These are phyloP conservation scores for Marasmarcha lunaedactyla DNA, from an alignment of 2,888 invertebrate species.

Conservation along the genomic window DNA sequence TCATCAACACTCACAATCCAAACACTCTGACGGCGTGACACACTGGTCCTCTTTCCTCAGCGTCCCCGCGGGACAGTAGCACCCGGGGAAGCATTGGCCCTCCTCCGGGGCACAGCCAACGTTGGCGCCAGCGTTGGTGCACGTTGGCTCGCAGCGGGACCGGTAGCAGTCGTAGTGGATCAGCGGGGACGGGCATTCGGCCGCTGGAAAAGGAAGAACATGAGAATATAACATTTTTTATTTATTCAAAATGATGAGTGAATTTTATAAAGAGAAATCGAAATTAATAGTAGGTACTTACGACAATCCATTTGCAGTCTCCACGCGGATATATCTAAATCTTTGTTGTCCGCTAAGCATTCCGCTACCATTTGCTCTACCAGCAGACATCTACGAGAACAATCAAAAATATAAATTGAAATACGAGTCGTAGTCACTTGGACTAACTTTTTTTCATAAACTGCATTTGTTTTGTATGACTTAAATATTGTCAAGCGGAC, in stretches of 20 bases:
- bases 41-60: conserved; percentile 73
- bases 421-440: no score
- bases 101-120: conserved; percentile 31
- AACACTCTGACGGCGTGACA: conserved; percentile 74
- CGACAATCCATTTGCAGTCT: conserved; percentile 78
- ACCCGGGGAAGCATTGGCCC: conserved; percentile 80
- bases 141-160: conserved; percentile 82
- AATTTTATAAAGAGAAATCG: no score
- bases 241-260: background rate
- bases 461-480: no score
- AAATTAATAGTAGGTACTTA: conserved; percentile 53
- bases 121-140: conserved; percentile 56
- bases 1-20: conserved; percentile 73
- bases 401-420: no score
- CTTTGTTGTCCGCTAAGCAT: conserved; percentile 75
- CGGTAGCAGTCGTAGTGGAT: conserved; percentile 88
- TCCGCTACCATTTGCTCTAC: conserved; percentile 79
- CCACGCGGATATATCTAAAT: conserved; percentile 78
- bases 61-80: conserved; percentile 84
- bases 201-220: conserved; percentile 54
- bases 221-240: background rate
- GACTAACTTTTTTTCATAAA: no score
- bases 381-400: conserved; percentile 55
- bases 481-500: no score
- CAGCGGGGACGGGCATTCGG: conserved; percentile 78